Evolutionary conservation across 2,888 invertebrate genomes (phyloP).

Genomic region (Panzeria rudis): DNA sequence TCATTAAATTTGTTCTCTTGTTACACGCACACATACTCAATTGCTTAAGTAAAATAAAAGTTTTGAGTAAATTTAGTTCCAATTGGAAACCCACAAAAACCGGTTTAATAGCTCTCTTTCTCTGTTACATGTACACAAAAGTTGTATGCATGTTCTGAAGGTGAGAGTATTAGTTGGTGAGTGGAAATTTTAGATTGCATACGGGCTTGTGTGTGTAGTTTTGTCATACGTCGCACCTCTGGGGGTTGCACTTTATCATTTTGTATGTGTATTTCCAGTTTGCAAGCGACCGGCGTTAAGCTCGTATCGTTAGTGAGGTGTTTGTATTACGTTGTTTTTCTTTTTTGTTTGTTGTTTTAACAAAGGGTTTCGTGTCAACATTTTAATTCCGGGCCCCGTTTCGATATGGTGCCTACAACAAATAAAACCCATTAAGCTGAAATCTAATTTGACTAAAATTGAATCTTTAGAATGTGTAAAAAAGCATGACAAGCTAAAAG

Average conservation of each 20-base stretch:
- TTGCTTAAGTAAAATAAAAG: not conserved
- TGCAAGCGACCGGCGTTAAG: slow-evolving; percentile 84
- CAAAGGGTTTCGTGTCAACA: slow-evolving; percentile 60
- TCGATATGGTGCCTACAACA: slow-evolving; percentile 31
- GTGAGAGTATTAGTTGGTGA: slow-evolving; percentile 45
- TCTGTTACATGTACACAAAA: slow-evolving; percentile 19
- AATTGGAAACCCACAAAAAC: slow-evolving; percentile 72
- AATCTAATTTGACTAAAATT: slow-evolving; percentile 56
- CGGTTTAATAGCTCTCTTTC: slow-evolving; percentile 61
- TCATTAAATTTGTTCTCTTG: slow-evolving; percentile 23
- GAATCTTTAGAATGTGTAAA: not conserved
- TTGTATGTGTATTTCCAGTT: slow-evolving; percentile 83
- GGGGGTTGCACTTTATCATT: slow-evolving; percentile 80
- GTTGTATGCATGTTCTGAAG: not conserved
- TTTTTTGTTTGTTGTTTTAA: slow-evolving; percentile 73
- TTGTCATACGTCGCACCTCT: slow-evolving; percentile 74
- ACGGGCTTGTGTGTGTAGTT: slow-evolving; percentile 68
- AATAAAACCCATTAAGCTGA: slow-evolving; percentile 17
- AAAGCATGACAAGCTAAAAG: slow-evolving; percentile 17
- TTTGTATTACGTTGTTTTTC: slow-evolving; percentile 62
- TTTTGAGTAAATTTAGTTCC: slow-evolving; percentile 70
- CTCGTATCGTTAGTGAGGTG: slow-evolving; percentile 80
- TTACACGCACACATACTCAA: not conserved
- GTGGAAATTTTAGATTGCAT: not conserved
- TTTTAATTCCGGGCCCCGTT: slow-evolving; percentile 46